These are phyloP conservation scores for Watersipora subatra DNA, from an alignment of 1,140 invertebrate genomes.

Conservation along the genomic window DNA sequence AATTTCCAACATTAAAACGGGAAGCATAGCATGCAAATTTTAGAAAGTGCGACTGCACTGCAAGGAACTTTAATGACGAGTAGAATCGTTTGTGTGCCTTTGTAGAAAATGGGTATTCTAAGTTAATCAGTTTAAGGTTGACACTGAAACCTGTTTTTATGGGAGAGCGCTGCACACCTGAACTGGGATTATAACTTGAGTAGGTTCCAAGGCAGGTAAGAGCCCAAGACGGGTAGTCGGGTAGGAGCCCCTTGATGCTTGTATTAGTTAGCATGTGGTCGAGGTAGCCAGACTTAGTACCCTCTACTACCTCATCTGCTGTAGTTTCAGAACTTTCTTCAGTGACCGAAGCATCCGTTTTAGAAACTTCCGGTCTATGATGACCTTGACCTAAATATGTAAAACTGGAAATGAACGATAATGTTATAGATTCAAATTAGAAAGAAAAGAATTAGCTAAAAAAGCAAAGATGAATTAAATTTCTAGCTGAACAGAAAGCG, in stretches of 20 bases:
- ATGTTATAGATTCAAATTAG: no score
- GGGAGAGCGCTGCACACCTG: no score
- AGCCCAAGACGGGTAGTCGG: conserved; percentile 83
- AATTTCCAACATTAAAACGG: background rate
- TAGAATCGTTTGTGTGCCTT: no score
- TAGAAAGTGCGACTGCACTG: no score
- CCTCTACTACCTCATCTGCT: background rate
- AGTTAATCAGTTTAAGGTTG: no score
- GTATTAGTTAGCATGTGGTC: conserved; percentile 73
- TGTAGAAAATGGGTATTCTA: no score
- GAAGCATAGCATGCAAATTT: background rate
- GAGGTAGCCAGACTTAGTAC: conserved; percentile 60
- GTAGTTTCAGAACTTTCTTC: background rate
- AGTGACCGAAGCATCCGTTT: background rate
- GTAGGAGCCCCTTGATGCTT: conserved; percentile 61
- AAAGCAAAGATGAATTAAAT: no score
- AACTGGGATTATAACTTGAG: conserved; percentile 47
- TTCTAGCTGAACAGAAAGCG: no score
- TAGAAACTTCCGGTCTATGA: background rate
- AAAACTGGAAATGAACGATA: no score
- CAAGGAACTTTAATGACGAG: no score
- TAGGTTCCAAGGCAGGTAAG: conserved; percentile 72
- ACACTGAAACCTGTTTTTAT: no score
- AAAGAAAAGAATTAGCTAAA: no score
- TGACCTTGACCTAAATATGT: background rate